phyloP scores from a whole-genome alignment of 2,888 invertebrate genomes.

The Elysia crispata region DNA sequence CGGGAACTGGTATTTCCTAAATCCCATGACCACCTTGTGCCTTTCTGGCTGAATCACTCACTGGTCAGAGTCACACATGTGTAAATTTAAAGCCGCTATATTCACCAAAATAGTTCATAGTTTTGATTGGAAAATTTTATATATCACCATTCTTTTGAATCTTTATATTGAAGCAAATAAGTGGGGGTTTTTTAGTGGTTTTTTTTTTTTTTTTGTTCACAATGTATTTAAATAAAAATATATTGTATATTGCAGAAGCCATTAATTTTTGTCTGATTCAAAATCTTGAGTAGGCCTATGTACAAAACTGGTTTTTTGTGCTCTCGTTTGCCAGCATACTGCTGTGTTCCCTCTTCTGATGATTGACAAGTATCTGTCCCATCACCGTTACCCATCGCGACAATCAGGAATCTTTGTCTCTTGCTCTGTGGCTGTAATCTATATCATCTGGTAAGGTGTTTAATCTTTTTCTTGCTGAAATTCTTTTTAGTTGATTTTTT shows the following conservation, averaged over 20 bases:
- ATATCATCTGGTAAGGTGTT: slow-evolving; percentile 82
- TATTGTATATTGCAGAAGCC: background rate
- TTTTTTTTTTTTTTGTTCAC: background rate
- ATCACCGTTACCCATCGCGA: slow-evolving; percentile 86
- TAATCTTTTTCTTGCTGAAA: too few species aligned
- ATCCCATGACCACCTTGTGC: slow-evolving; percentile 89
- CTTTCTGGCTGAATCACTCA: slow-evolving; percentile 92
- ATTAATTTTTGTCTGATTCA: too few species aligned
- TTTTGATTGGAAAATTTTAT: too few species aligned
- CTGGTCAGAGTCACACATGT: slow-evolving; percentile 72
- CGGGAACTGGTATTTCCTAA: slow-evolving; percentile 93
- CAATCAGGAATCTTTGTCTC: slow-evolving; percentile 83
- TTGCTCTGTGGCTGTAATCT: slow-evolving; percentile 76
- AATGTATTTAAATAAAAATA: too few species aligned
- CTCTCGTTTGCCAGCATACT: slow-evolving; percentile 85
- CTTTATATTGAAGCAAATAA: too few species aligned
- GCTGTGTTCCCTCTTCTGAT: slow-evolving; percentile 88
- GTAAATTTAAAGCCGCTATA: background rate
- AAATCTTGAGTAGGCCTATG: too few species aligned
- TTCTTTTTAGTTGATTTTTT: too few species aligned
- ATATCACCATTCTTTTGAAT: too few species aligned
- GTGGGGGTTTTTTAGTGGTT: too few species aligned
- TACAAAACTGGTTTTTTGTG: too few species aligned
- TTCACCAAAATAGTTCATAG: too few species aligned
- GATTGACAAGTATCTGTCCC: slow-evolving; percentile 86